Base-by-base conservation (phyloP, 2,113 vertebrate species). In the Gopherus evgoodei region DNA sequence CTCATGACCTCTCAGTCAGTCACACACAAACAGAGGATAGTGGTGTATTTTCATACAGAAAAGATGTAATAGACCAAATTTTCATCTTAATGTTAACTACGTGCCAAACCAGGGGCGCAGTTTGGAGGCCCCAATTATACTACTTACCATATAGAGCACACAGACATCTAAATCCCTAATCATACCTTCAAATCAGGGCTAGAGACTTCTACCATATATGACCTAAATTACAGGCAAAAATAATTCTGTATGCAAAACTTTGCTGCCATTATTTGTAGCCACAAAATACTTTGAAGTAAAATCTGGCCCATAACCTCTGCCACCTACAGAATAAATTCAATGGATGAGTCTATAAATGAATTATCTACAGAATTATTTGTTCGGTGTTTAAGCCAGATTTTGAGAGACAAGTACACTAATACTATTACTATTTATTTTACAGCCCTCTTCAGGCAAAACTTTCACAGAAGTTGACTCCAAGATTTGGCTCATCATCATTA, bases 401-500 rank as follows among this genome's bases (percentile, higher is more conserved):
- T 69, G 81, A 21, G 1, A 2, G 50, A 85, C 86, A 86, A 17
- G 24, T 57, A 81, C 11, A 14, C 16, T 83, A 76, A 79, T 50
- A 83, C 84, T 91, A 14, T 69, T 65, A 81, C 86, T 87, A 53
- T 92, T 24, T 91, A 52, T 85, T 65, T 88, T 0, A 0, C 81
- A 92, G 89, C 72, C 8, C 50, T 96, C 57, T 92, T 75, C 89
- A 81, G 57, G 81, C 1, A 93, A 89, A 69, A 76, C 10, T 25
- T 76, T 38, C 72, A 44, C 72, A 27, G 42, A 76, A 76, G 12
- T 44, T 79, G 81, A 88, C 82, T 91, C 80, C 10, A 19, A 93
- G 92, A 93, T 88, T 75, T 62, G 80, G 80, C 59, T 96, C 8
- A 1, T 84, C 91, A 82, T 97, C 93, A 90, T 94, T 92, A 69